Evolutionary conservation across 2,888 invertebrate genomes (phyloP), one percentile per base, ranked within the genome.

Genomic region (Athetis lepigone): DNA sequence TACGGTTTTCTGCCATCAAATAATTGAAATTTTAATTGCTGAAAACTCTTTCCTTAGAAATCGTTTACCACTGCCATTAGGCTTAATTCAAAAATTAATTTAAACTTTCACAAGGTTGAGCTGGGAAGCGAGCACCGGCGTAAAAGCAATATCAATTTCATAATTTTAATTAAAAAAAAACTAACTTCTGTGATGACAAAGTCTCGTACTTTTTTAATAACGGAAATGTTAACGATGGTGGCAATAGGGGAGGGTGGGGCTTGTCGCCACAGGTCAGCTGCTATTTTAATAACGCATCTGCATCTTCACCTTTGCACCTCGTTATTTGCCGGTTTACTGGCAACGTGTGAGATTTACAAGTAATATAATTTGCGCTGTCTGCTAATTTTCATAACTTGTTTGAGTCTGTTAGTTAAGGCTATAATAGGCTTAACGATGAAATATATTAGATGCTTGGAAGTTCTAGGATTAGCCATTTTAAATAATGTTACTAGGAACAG

Each of bases 161-260:
- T 95, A 94, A 95, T 95, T 95, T 95, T 95, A 95, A 95, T 95
- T 95, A 92, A 95, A 95, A 79, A 91, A 95, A 94, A 95, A 94
- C 93, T 93, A 91, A 93, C 90, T 93, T 91, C 89, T 87, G 90
- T 92, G 93, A 93, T 94, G 95, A 94, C 93, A 94, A 93, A 93
- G 93, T 91, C 91, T 85, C 91, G 88, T 92, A 95, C 93, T 95
- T 95, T 95, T 95, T 95, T 95, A 95, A 95, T 95, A 95, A 94
- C 91, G 92, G 90, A 90, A 93, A 93, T 92, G 92, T 93, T 94
- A 92, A 90, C 90, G 90, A 88, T 82, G 85, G 82, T 71, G 83
- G 85, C 79, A 83, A 83, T 85, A 79, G 84, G 80, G 80, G 84
- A 74, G 80, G 77, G 80, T 62, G 81, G 75, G 72, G 72, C 70